Conservation (phyloP, 2,797 vertebrate species). For the Mormyrus proboscirostris region DNA sequence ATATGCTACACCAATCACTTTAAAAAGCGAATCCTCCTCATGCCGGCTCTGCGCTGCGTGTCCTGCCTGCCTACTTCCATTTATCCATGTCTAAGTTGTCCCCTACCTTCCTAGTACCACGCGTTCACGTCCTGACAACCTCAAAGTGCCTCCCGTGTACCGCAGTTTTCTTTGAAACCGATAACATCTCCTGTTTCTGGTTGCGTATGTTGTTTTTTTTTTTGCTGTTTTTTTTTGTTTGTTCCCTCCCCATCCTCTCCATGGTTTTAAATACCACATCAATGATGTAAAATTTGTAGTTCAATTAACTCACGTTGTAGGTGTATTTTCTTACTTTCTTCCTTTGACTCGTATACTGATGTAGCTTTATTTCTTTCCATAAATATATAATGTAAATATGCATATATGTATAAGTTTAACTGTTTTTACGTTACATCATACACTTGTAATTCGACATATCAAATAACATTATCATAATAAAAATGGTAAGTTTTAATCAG, state of each 20-base stretch:
- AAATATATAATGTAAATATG: constrained; percentile 94
- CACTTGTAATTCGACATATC: constrained; percentile 86
- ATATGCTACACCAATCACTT: constrained; percentile 68
- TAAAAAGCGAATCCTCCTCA: constrained; percentile 51
- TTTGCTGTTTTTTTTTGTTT: constrained; percentile 24
- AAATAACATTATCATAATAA: constrained; percentile 87
- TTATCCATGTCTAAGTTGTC: constrained; percentile 55
- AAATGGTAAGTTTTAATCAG: constrained; percentile 78
- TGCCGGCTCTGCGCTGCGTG: constrained; percentile 62
- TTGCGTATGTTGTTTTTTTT: constrained; percentile 59
- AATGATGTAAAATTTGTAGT: constrained; percentile 84
- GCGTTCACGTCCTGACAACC: constrained; percentile 73
- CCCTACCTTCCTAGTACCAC: constrained; percentile 68
- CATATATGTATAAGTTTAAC: constrained; percentile 80
- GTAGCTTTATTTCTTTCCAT: constrained; percentile 82
- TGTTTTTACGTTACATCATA: constrained; percentile 87
- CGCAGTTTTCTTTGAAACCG: constrained; percentile 73
- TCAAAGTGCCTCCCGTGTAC: constrained; percentile 94
- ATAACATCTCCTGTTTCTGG: constrained; percentile 71
- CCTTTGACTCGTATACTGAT: constrained; percentile 62
- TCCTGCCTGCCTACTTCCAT: constrained; percentile 25
- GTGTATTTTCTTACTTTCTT: constrained; percentile 71
- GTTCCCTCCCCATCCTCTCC: neutral
- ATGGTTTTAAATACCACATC: constrained; percentile 70
- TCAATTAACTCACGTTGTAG: constrained; percentile 77